Percentiles rank a stretch among this genome's conserved stretches.
Evolutionary conservation across 35 echinoderm and acorn worm species (phyloP).

Genomic region (Apostichopus californicus): DNA sequence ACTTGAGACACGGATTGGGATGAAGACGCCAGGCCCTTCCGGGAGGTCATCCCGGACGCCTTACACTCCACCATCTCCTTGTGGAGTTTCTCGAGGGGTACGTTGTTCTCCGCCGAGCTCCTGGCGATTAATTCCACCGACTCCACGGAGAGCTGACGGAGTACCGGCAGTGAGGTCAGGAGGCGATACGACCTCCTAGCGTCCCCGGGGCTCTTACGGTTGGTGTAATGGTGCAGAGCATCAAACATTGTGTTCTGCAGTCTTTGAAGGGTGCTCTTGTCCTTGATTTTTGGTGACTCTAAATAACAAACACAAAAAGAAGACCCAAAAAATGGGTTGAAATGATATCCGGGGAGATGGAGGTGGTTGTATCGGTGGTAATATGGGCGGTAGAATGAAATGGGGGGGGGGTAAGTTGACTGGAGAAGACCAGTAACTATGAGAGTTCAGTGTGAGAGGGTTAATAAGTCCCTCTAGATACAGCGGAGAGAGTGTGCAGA

Average conservation of each 20-base stretch:
- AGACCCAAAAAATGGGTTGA: too few relatives aligned
- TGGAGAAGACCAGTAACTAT: too few relatives aligned
- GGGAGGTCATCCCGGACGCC: not conserved
- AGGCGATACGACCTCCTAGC: slow-evolving; percentile 32
- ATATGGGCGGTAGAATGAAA: too few relatives aligned
- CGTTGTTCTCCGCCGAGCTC: slow-evolving; percentile 45
- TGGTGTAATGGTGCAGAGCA: slow-evolving; percentile 53
- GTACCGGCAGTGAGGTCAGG: slow-evolving; percentile 11
- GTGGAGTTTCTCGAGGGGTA: slow-evolving; percentile 42
- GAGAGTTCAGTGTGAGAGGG: too few relatives aligned
- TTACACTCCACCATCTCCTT: slow-evolving; percentile 53
- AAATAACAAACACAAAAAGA: not conserved
- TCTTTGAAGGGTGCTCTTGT: slow-evolving; percentile 25
- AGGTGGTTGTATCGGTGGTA: too few relatives aligned
- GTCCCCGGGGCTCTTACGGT: slow-evolving; percentile 42
- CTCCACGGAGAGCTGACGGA: slow-evolving; percentile 27
- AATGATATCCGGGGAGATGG: too few relatives aligned
- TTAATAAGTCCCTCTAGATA: too few relatives aligned
- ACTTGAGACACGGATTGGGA: not conserved
- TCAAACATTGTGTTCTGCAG: slow-evolving; percentile 41
- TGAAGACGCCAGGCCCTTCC: not conserved
- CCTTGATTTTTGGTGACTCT: slow-evolving; percentile 46
- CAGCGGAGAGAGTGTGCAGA: too few relatives aligned
- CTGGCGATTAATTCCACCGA: slow-evolving; percentile 26
- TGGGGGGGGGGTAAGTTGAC: too few relatives aligned